Evolutionary conservation across 2,113 vertebrate genomes (phyloP).

Genomic region (Hydrolagus affinis): DNA sequence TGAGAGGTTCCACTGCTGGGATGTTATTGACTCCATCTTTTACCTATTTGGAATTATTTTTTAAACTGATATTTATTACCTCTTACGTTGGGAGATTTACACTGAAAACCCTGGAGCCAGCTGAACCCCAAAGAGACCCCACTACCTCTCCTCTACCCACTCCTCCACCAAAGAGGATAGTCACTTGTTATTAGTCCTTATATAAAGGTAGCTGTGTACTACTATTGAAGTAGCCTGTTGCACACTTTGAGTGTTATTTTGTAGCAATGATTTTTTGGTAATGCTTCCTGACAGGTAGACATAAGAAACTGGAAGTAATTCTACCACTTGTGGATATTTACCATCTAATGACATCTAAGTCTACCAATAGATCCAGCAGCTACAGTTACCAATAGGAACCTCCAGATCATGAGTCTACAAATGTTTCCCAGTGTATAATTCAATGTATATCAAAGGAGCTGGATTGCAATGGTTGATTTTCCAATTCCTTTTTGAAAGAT

Average conservation of each 20-base stretch:
- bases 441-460: no score
- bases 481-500: no score
- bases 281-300: neutral
- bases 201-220: neutral
- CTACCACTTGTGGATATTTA: neutral
- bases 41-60: neutral
- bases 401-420: no score
- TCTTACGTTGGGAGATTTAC: no score
- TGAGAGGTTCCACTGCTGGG: neutral
- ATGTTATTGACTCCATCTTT: neutral
- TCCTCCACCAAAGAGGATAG: neutral
- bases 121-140: no score
- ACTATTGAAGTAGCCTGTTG: neutral
- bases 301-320: neutral
- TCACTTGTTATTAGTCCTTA: neutral
- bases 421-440: no score
- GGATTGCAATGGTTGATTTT: no score
- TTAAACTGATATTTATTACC: neutral
- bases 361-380: no score
- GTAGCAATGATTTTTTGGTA: neutral
- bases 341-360: neutral
- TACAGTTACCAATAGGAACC: no score
- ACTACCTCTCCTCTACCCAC: no score
- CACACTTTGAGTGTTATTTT: neutral
- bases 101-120: no score